Conservation (phyloP, 2,113 vertebrate genomes). For the Antechinus stuartii region DNA sequence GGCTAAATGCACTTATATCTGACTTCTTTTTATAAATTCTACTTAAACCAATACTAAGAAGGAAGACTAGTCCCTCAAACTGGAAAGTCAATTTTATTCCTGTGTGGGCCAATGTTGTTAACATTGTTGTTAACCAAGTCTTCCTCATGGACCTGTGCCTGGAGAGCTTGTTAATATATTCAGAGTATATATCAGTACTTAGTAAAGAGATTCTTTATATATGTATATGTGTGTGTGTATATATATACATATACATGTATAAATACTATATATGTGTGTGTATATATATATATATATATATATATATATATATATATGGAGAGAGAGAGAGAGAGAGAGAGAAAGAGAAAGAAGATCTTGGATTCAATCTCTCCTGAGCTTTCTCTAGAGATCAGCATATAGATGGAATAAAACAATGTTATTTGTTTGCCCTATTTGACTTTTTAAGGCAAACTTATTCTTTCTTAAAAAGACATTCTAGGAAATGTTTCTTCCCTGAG, state of each 20-base stretch:
- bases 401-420: not conserved
- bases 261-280: not conserved
- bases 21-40: not conserved
- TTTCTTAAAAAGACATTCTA: not conserved
- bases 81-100: not conserved
- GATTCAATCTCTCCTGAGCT: not conserved
- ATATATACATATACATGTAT: too few relatives aligned
- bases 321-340: too few relatives aligned
- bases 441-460: not conserved
- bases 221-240: too few relatives aligned
- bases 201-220: not conserved
- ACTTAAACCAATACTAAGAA: not conserved
- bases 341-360: not conserved
- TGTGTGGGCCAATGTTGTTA: not conserved
- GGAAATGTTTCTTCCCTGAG: not conserved
- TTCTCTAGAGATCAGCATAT: not conserved
- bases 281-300: too few relatives aligned
- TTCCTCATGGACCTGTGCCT: not conserved
- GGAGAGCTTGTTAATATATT: not conserved
- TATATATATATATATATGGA: too few relatives aligned
- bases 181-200: not conserved
- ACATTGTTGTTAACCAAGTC: not conserved
- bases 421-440: not conserved
- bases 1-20: not conserved
- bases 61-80: not conserved